Percentiles rank a stretch among this genome's conserved stretches.
phyloP scores from a whole-genome alignment of 2,888 invertebrate genomes.

The Agonopterix heracliana region DNA sequence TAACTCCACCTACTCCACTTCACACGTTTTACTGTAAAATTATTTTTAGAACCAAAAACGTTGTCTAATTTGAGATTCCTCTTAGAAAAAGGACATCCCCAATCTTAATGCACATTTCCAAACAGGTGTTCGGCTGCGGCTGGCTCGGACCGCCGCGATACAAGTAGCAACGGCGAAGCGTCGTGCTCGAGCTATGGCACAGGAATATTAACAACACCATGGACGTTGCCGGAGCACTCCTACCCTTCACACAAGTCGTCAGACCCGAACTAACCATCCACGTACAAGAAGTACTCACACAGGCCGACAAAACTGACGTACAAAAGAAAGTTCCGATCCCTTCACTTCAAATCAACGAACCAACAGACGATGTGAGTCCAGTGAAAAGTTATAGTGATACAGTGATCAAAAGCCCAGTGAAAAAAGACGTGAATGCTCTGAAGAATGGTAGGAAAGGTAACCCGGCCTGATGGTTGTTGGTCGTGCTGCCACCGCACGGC shows the following conservation, averaged over 20 bases:
- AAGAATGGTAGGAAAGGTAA: conserved; percentile 27
- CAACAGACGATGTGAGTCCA: conserved; percentile 24
- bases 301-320: conserved; percentile 36
- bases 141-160: conserved; percentile 80
- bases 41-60: no score
- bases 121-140: conserved; percentile 81
- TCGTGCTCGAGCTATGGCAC: conserved; percentile 75
- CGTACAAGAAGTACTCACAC: conserved; percentile 63
- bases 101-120: no score
- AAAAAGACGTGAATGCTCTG: conserved; percentile 23
- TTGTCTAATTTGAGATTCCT: no score
- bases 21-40: no score
- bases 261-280: conserved; percentile 64
- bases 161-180: conserved; percentile 79
- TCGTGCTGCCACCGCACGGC: conserved; percentile 55
- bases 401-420: conserved; percentile 21
- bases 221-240: conserved; percentile 69
- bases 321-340: conserved; percentile 44
- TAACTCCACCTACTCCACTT: no score
- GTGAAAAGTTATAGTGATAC: conserved; percentile 14
- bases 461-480: conserved; percentile 63
- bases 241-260: conserved; percentile 65
- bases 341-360: conserved; percentile 48
- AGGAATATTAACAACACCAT: conserved; percentile 73
- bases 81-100: no score